phyloP scores from a whole-genome alignment of 2,113 vertebrate genomes.

The Otocyon megalotis region DNA sequence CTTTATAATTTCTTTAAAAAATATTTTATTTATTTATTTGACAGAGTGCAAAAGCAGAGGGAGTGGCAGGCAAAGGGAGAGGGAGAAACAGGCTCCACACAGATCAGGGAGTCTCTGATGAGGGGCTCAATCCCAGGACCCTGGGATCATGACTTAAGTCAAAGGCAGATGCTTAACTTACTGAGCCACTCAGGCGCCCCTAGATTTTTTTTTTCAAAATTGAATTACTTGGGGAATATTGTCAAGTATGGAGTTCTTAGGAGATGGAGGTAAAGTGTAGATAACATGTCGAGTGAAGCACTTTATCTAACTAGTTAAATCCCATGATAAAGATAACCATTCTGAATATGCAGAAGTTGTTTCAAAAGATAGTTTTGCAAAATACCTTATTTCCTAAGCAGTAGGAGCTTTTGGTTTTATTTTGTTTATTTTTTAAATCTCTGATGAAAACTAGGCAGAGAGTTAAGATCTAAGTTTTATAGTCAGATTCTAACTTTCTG shows the following conservation, averaged over 20 bases:
- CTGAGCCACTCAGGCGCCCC: too few relatives aligned
- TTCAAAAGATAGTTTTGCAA: conserved; percentile 23
- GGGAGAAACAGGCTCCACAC: too few relatives aligned
- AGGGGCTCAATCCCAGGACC: too few relatives aligned
- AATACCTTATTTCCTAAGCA: conserved; percentile 29
- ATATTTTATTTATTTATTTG: too few relatives aligned
- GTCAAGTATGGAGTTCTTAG: not conserved
- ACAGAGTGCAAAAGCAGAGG: too few relatives aligned
- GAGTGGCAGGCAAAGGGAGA: too few relatives aligned
- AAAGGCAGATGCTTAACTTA: too few relatives aligned
- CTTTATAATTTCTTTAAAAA: too few relatives aligned
- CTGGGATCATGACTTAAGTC: too few relatives aligned
- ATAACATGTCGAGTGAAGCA: not conserved
- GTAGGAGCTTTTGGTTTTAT: not conserved
- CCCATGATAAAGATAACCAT: not conserved
- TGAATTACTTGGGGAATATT: conserved; percentile 31
- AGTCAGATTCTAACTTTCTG: conserved; percentile 39
- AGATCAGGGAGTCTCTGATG: too few relatives aligned
- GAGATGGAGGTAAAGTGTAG: conserved; percentile 9
- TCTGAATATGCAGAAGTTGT: conserved; percentile 41
- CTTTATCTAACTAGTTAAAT: conserved; percentile 24
- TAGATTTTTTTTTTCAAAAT: conserved; percentile 48
- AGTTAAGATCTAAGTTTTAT: conserved; percentile 4
- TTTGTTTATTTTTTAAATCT: conserved; percentile 25
- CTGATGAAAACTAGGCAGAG: not conserved